phyloP scores from a whole-genome alignment of 2,797 vertebrate species.

The Epinephelus malabaricus region DNA sequence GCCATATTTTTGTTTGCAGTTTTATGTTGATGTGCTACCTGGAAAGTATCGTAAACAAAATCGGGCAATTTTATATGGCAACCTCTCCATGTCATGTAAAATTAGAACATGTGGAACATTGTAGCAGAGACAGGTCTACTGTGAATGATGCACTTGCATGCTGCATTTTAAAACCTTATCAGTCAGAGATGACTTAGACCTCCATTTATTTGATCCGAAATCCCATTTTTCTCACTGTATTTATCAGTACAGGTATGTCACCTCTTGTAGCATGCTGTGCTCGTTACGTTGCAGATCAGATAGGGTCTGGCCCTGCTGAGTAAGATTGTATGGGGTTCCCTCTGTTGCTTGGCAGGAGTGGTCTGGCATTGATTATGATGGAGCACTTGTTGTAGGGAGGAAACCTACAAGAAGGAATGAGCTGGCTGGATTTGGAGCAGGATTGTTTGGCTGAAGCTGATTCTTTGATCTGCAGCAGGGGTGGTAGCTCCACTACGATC shows the following conservation, averaged over 20 bases:
- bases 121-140: neutral
- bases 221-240: neutral
- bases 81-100: neutral
- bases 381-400: constrained; percentile 54
- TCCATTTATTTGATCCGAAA: neutral
- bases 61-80: neutral
- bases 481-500: neutral
- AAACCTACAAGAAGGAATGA: constrained; percentile 50
- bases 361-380: constrained; percentile 70
- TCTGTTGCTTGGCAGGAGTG: constrained; percentile 68
- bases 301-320: constrained; percentile 42
- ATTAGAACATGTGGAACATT: too few relatives aligned
- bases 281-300: constrained; percentile 40
- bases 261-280: neutral
- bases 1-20: neutral
- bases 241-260: neutral
- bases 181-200: neutral
- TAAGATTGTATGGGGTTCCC: constrained; percentile 62
- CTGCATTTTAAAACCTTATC: too few relatives aligned
- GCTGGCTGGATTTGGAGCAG: constrained; percentile 43
- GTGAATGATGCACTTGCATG: neutral
- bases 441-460: constrained; percentile 7
- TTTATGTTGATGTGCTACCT: neutral
- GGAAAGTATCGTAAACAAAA: neutral
- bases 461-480: neutral